A percentile compares a stretch with the other conserved stretches of the same genome.
Conservation (phyloP, 2,888 invertebrate genomes). For the Imbricaverruca yamaguchii region DNA sequence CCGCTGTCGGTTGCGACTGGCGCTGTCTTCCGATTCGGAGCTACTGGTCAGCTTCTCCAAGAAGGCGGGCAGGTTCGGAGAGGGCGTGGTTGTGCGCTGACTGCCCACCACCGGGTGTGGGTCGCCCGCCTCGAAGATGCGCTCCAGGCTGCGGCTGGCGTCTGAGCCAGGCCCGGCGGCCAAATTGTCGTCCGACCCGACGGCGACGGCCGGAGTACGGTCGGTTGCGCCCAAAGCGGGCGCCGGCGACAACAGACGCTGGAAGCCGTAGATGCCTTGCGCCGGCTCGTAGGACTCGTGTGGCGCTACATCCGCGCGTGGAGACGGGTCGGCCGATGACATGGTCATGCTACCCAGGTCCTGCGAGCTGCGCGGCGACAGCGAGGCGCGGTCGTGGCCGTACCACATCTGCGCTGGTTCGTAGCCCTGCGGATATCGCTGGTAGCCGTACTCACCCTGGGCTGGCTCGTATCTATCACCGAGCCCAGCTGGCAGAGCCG, state of each 20-base stretch:
- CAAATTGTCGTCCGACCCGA: not conserved
- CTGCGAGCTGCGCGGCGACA: not conserved
- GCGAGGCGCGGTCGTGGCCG: not conserved
- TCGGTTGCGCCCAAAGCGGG: not conserved
- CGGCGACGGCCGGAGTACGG: not conserved
- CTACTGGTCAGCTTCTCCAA: slow-evolving; percentile 19
- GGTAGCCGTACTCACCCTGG: slow-evolving; percentile 1
- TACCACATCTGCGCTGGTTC: slow-evolving; percentile 7
- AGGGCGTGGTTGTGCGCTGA: not conserved
- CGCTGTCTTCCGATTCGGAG: slow-evolving; percentile 10
- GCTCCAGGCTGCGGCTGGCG: slow-evolving; percentile 4
- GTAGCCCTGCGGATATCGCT: not conserved
- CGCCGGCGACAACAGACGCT: not conserved
- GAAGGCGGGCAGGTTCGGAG: slow-evolving; percentile 8
- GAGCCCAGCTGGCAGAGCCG: not conserved
- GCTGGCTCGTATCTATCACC: not conserved
- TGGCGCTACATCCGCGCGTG: not conserved
- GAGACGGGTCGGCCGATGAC: not conserved
- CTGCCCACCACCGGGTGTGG: not conserved
- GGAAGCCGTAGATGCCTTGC: slow-evolving; percentile 14
- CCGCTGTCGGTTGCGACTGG: not conserved
- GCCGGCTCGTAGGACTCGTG: not conserved
- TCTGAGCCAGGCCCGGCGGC: not conserved
- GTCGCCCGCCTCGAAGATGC: not conserved
- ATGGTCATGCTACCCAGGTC: not conserved